Base-by-base conservation (phyloP, 2,888 invertebrate species). In the Idaea biselata region DNA sequence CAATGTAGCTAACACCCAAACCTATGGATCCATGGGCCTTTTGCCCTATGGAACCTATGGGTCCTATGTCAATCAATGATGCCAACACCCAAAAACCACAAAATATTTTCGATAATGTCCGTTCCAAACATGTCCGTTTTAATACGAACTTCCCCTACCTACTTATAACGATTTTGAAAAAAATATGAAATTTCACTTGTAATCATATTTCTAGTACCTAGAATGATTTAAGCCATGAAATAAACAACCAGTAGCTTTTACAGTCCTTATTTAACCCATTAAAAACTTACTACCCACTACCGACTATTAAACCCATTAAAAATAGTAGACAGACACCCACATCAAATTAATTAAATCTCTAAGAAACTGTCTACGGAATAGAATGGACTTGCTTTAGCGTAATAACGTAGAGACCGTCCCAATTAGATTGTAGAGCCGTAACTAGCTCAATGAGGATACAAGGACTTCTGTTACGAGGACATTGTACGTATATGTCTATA, bases 361-460 rank as follows among this genome's bases (percentile, higher is more conserved):
- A 56, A 56, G 56, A 56, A 56, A 56, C 17, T 18, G 17, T 14
- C 14, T 18, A 56, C 18, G 56, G 18, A 14, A 55, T 17, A 14
- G 18, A 56, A 18, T 18, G 18, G 56, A 18, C 11, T 56, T 14
- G 18, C 16, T 11, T 7, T 17, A 14, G 14, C 17, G 63, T 66
- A 63, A 66, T 66, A 65, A 67, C 63, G 59, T 63, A 67, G 60
- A 59, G 64, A 60, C 62, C 60, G 69, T 60, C 68, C 68, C 73
- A 73, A 73, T 73, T 73, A 73, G 66, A 73, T 71, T 68, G 67
- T 68, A 64, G 65, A 67, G 69, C 31, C 59, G 53, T 68, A 70
- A 68, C 71, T 63, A 59, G 59, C 58, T 60, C 58, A 68, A 65
- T 25, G 60, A 55, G 62, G 62, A 18, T 56, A 18, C 17, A 44